These are phyloP conservation scores for Calidris pugnax DNA, from an alignment of 2,113 vertebrate species.

Conservation along the genomic window DNA sequence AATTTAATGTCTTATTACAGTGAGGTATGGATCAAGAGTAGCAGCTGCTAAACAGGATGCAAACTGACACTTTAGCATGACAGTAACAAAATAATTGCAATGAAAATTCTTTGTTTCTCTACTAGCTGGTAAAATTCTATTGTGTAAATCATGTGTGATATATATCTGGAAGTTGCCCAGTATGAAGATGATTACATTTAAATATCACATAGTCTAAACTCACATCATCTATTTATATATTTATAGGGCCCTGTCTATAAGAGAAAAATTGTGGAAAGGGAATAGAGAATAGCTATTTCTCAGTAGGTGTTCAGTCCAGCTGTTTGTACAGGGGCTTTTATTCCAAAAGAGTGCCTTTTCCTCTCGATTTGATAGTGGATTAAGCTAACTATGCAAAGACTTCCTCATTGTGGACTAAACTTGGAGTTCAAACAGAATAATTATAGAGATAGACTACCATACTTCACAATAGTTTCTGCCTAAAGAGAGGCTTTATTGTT, in stretches of 20 bases:
- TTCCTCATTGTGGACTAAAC: not conserved
- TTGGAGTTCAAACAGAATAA: not conserved
- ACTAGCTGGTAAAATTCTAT: not conserved
- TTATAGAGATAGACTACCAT: rapidly evolving
- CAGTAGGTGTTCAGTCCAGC: not conserved
- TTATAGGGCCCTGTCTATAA: not conserved
- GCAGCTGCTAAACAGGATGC: not conserved
- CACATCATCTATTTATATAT: not conserved
- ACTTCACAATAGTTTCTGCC: not conserved
- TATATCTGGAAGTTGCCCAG: not conserved
- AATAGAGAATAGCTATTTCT: not conserved
- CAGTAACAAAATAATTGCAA: conserved; percentile 19
- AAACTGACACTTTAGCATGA: not conserved
- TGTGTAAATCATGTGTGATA: not conserved
- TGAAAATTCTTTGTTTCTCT: not conserved
- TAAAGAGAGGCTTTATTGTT: not conserved
- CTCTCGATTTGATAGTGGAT: not conserved
- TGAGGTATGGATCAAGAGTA: not conserved
- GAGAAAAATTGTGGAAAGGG: not conserved
- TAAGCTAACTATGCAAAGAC: not conserved
- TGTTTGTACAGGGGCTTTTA: not conserved
- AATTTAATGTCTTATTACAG: not conserved
- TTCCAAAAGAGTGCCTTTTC: not conserved
- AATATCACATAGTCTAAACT: not conserved
- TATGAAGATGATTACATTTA: not conserved